These are phyloP conservation scores for Oenanthe oenanthe DNA, from an alignment of 2,113 vertebrate species.

Conservation along the genomic window DNA sequence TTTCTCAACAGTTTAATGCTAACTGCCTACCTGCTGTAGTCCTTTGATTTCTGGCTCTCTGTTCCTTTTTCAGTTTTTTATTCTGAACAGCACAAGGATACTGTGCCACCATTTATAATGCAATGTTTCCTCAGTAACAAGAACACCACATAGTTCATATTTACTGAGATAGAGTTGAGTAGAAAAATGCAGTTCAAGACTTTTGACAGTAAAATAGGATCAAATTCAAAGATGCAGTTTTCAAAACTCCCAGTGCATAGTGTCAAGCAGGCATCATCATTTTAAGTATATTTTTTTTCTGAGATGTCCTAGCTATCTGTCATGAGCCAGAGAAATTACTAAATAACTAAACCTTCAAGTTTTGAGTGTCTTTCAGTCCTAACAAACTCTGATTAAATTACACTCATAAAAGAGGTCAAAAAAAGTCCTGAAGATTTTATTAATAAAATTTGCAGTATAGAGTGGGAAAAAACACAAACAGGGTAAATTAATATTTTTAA, in stretches of 20 bases:
- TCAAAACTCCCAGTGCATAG: background rate
- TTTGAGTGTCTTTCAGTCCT: background rate
- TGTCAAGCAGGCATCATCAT: fast-evolving
- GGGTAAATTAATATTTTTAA: background rate
- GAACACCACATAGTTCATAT: background rate
- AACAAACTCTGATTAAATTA: background rate
- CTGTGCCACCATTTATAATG: background rate
- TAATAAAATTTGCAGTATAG: background rate
- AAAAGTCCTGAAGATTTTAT: background rate
- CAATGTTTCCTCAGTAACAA: background rate
- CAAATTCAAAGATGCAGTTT: background rate
- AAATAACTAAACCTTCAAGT: background rate
- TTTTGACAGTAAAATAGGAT: background rate
- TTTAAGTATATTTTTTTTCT: background rate
- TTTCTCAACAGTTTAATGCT: background rate
- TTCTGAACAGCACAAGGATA: background rate
- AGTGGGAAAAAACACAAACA: fast-evolving
- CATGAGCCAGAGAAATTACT: background rate
- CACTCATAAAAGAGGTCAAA: background rate
- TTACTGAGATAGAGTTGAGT: background rate
- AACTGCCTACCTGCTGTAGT: background rate
- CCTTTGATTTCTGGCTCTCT: background rate
- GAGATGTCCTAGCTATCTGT: background rate
- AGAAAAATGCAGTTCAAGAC: background rate
- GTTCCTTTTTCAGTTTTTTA: background rate